Conservation (phyloP, 2,113 vertebrate genomes). For the Euleptes europaea region DNA sequence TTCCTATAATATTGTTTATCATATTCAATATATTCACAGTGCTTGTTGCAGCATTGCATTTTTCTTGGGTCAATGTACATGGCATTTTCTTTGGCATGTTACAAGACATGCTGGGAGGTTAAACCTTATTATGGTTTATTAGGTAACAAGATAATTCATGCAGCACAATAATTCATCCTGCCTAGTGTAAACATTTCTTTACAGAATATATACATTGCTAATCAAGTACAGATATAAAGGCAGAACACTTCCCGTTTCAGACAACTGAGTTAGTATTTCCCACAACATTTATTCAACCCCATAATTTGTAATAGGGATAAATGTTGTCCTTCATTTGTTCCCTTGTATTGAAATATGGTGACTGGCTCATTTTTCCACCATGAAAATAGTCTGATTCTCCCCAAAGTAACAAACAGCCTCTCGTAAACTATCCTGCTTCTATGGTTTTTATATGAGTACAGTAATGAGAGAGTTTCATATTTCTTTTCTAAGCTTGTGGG, state of each 20-base stretch:
- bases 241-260: conserved; percentile 41
- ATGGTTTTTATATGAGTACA: conserved; percentile 29
- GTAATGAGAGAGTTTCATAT: neutral
- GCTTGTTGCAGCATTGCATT: too few species aligned
- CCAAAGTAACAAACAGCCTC: conserved; percentile 38
- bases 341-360: conserved; percentile 48
- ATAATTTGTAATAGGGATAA: conserved; percentile 51
- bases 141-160: conserved; percentile 22
- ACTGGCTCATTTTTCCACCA: conserved; percentile 42
- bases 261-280: conserved; percentile 29
- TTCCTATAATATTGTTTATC: too few species aligned
- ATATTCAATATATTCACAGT: too few species aligned
- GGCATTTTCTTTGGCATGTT: neutral
- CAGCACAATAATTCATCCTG: conserved; percentile 45
- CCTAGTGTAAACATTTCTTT: conserved; percentile 15
- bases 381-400: conserved; percentile 51
- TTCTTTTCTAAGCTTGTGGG: neutral
- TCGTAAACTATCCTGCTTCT: conserved; percentile 34
- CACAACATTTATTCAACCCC: conserved; percentile 46
- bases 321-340: conserved; percentile 43
- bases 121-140: neutral
- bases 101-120: neutral
- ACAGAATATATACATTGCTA: conserved; percentile 40
- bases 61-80: neutral
- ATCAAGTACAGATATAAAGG: conserved; percentile 1